A percentile compares a stretch with the other conserved stretches of the same genome.
These are phyloP conservation scores for Metallyticus violacea DNA, from an alignment of 2,888 invertebrate genomes.

Conservation along the genomic window DNA sequence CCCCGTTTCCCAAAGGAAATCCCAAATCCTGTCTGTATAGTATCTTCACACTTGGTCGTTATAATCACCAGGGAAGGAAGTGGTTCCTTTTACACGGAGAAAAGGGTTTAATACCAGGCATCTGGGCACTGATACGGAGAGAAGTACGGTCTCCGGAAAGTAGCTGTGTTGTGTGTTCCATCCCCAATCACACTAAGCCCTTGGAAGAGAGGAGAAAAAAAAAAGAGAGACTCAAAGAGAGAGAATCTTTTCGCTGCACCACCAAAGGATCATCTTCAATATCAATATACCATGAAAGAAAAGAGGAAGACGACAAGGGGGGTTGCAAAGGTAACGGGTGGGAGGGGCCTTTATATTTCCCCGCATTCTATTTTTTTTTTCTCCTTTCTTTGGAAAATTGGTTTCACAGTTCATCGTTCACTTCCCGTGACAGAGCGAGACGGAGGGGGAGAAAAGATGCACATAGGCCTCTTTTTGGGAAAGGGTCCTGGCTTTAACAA, in stretches of 20 bases:
- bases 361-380: too few relatives aligned
- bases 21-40: neutral
- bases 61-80: neutral
- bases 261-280: neutral
- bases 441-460: too few relatives aligned
- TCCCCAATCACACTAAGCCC: neutral
- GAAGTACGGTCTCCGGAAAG: neutral
- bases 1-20: neutral
- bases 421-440: neutral
- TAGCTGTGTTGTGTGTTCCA: neutral
- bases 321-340: too few relatives aligned
- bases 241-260: neutral
- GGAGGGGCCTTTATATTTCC: neutral
- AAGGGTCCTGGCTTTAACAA: neutral
- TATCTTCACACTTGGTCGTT: neutral
- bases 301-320: too few relatives aligned
- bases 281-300: neutral
- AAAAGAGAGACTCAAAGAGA: neutral
- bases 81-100: neutral
- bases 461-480: neutral
- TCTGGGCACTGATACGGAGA: neutral
- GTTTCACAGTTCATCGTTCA: constrained; percentile 20
- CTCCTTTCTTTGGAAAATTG: neutral
- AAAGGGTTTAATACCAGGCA: neutral
- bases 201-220: neutral